These are phyloP conservation scores for Aethes cnicana DNA, from an alignment of 2,888 invertebrate genomes.

Conservation along the genomic window DNA sequence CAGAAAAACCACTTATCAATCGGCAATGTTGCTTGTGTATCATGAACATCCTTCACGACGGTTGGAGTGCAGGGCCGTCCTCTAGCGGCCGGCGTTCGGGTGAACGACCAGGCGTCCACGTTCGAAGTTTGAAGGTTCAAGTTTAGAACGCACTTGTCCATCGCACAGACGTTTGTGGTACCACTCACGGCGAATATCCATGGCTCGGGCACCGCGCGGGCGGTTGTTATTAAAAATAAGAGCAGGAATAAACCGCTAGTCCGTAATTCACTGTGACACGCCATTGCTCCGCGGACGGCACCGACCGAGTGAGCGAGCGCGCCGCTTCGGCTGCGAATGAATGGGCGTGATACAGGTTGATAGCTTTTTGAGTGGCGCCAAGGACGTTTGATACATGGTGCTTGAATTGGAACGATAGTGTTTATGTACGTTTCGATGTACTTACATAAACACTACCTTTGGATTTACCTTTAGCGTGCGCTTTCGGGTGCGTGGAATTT, in stretches of 20 bases:
- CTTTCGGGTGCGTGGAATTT: no score
- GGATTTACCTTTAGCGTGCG: no score
- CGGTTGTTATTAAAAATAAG: constrained; percentile 68
- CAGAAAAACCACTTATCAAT: constrained; percentile 63
- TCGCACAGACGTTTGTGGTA: constrained; percentile 53
- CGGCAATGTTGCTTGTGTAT: constrained; percentile 51
- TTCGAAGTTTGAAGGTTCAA: constrained; percentile 56
- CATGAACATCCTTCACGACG: constrained; percentile 41
- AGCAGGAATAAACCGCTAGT: constrained; percentile 73
- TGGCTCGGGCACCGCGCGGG: constrained; percentile 61
- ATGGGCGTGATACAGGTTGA: constrained; percentile 4
- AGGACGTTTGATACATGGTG: not conserved
- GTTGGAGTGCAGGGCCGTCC: constrained; percentile 47
- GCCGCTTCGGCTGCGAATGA: not conserved
- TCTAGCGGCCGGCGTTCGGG: constrained; percentile 51
- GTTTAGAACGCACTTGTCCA: constrained; percentile 58
- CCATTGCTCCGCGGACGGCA: constrained; percentile 54
- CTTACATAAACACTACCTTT: no score
- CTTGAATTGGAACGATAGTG: no score
- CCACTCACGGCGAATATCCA: constrained; percentile 70
- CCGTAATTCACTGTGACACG: constrained; percentile 57
- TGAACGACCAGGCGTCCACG: constrained; percentile 64
- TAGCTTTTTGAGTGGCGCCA: not conserved
- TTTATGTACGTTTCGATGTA: no score
- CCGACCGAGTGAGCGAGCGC: constrained; percentile 35